phyloP scores from a whole-genome alignment of 2,113 vertebrate species.

The Trichechus manatus region DNA sequence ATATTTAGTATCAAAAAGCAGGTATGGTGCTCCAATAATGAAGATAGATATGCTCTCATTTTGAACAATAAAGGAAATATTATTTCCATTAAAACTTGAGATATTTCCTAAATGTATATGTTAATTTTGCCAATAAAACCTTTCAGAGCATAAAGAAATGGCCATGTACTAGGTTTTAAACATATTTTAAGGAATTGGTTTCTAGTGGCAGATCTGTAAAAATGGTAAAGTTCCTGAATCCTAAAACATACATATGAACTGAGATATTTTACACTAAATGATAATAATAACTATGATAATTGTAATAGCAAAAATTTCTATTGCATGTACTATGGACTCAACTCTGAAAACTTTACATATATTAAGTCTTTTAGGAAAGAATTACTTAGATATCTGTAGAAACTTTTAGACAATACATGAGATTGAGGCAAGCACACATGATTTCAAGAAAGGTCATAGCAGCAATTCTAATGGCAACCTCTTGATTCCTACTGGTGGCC shows the following conservation, averaged over 20 bases:
- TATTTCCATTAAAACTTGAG: not conserved
- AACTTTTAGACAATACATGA: not conserved
- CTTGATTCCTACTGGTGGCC: not conserved
- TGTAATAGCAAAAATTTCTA: not conserved
- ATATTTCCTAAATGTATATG: not conserved
- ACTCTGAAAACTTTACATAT: not conserved
- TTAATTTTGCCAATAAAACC: not conserved
- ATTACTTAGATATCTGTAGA: not conserved
- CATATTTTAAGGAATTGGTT: not conserved
- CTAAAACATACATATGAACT: not conserved
- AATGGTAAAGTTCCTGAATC: not conserved
- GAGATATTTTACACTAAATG: not conserved
- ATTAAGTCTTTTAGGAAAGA: not conserved
- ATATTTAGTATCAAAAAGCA: not conserved
- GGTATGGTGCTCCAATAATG: not conserved
- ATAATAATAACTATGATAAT: not conserved
- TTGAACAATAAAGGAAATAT: slow-evolving; percentile 14
- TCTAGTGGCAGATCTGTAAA: not conserved
- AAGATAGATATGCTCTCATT: not conserved
- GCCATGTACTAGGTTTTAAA: not conserved
- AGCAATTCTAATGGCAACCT: not conserved
- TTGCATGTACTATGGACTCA: not conserved
- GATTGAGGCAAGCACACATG: not conserved
- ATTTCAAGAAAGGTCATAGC: not conserved
- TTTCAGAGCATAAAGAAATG: not conserved